Percentiles rank a stretch among this genome's conserved stretches.
Evolutionary conservation across 2,113 vertebrate species (phyloP).

Genomic region (Scomber scombrus): DNA sequence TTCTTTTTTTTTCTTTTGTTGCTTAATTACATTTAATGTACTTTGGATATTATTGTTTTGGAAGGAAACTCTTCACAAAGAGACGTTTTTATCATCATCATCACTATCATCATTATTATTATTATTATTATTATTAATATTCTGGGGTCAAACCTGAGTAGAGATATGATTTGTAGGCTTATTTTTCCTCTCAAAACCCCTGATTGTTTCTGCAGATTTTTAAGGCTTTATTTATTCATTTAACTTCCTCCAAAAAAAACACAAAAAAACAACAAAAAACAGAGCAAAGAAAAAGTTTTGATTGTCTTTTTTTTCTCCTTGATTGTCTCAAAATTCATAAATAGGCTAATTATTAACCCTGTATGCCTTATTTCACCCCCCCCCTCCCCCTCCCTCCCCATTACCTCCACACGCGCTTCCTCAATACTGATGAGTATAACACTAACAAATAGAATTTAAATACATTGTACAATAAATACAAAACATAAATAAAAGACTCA

Average conservation of each 20-base stretch:
- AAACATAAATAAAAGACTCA: constrained; percentile 81
- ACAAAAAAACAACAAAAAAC: constrained; percentile 32
- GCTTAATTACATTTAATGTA: neutral
- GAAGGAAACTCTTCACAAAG: constrained; percentile 60
- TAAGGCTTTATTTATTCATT: constrained; percentile 75
- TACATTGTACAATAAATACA: constrained; percentile 86
- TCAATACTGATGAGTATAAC: constrained; percentile 70
- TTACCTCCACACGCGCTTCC: neutral
- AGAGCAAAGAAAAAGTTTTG: constrained; percentile 25
- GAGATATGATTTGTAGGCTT: constrained; percentile 74
- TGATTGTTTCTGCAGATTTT: constrained; percentile 67
- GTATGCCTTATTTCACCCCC: constrained; percentile 15
- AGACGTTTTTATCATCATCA: neutral
- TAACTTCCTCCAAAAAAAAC: constrained; percentile 37
- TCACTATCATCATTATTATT: neutral
- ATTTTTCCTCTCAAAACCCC: constrained; percentile 62
- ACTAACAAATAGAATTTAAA: constrained; percentile 81
- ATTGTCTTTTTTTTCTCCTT: constrained; percentile 55
- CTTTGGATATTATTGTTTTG: constrained; percentile 28
- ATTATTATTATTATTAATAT: neutral
- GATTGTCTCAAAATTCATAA: constrained; percentile 73
- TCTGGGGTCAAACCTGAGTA: constrained; percentile 77
- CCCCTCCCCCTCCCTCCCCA: no score
- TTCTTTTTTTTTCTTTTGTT: no score
- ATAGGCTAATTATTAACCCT: constrained; percentile 67